Evolutionary conservation across 2,797 vertebrate species (phyloP).

Genomic region (Sarcophilus harrisii): DNA sequence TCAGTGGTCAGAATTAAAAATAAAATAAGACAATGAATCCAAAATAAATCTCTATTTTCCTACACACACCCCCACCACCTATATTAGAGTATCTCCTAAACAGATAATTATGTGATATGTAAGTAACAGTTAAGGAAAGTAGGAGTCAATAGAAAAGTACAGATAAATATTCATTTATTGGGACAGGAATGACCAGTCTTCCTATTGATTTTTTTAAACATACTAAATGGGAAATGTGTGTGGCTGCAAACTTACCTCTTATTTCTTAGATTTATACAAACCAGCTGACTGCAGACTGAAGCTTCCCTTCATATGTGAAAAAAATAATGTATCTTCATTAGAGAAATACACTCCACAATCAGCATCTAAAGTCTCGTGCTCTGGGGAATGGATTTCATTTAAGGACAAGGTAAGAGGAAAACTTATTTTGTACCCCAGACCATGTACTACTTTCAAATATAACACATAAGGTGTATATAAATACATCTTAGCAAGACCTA

Average conservation of each 20-base stretch:
- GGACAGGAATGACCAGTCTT: slow-evolving; percentile 14
- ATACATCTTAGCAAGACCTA: not conserved
- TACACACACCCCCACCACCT: not conserved
- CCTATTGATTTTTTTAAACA: slow-evolving; percentile 33
- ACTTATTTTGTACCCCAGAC: not conserved
- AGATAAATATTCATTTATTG: slow-evolving; percentile 14
- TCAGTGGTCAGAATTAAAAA: slow-evolving; percentile 25
- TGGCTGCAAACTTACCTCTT: slow-evolving; percentile 43
- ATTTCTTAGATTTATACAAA: slow-evolving; percentile 80
- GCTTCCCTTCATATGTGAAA: slow-evolving; percentile 94
- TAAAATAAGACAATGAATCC: slow-evolving; percentile 7
- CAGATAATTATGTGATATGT: slow-evolving; percentile 18
- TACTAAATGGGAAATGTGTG: slow-evolving; percentile 36
- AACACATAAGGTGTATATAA: no score
- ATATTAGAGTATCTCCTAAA: not conserved
- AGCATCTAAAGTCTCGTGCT: slow-evolving; percentile 85
- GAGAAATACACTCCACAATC: slow-evolving; percentile 88
- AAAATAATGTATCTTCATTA: slow-evolving; percentile 89
- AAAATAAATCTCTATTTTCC: slow-evolving; percentile 2
- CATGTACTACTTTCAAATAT: slow-evolving; percentile 16
- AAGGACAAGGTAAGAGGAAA: slow-evolving; percentile 91
- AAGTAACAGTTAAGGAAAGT: slow-evolving; percentile 14
- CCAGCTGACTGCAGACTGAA: slow-evolving; percentile 82
- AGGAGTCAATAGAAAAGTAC: slow-evolving; percentile 34
- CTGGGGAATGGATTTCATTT: slow-evolving; percentile 84